These are phyloP conservation scores for Trichechus manatus DNA, from an alignment of 2,113 vertebrate genomes.

Conservation along the genomic window DNA sequence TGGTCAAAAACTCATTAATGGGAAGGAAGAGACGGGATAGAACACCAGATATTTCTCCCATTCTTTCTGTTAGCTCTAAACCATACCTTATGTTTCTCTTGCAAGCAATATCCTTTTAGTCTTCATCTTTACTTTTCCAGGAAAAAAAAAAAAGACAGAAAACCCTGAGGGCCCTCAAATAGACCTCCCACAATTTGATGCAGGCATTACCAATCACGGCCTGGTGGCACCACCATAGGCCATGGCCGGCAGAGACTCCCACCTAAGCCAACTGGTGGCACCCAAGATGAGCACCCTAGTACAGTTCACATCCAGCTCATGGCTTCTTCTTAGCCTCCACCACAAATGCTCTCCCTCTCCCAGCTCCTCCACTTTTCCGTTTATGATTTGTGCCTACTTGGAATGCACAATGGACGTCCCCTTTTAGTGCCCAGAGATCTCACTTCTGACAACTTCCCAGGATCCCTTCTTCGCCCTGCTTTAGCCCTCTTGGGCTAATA, in stretches of 20 bases:
- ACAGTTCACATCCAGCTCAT: neutral
- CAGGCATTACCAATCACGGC: too few species aligned
- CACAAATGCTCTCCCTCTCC: too few species aligned
- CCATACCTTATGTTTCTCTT: neutral
- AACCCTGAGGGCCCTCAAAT: neutral
- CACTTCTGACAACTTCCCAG: neutral
- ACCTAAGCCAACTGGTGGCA: neutral
- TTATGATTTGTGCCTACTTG: neutral
- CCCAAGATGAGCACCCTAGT: neutral
- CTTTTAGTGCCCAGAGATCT: neutral
- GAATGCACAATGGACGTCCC: neutral
- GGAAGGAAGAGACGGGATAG: neutral
- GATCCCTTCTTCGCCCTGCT: neutral
- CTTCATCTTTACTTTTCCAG: neutral
- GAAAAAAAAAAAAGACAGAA: fast-evolving
- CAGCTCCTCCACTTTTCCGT: neutral
- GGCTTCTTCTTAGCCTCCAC: neutral
- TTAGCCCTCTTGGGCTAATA: neutral
- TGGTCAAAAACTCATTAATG: neutral
- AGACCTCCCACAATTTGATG: neutral
- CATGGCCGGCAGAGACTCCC: too few species aligned
- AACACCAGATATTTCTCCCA: neutral
- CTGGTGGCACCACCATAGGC: neutral
- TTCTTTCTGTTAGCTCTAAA: neutral
- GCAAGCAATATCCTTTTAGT: neutral